These are phyloP conservation scores for Neocrepidodera transversa DNA, from an alignment of 2,888 invertebrate genomes.

Conservation along the genomic window DNA sequence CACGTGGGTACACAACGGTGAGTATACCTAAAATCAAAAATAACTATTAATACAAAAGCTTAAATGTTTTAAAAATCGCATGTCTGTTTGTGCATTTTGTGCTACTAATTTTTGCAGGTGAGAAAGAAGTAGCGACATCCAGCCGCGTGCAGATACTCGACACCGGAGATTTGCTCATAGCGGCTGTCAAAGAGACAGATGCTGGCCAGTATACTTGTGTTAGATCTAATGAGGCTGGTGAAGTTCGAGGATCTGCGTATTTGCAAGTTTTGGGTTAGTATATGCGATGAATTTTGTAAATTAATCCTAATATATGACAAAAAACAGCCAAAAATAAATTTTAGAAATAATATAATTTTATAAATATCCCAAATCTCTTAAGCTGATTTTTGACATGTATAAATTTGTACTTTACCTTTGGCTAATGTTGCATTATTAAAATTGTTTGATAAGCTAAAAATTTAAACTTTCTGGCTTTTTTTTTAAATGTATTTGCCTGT, in stretches of 20 bases:
- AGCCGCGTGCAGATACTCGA: slow-evolving; percentile 86
- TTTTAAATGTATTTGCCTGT: too few relatives aligned
- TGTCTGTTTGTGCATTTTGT: slow-evolving; percentile 35
- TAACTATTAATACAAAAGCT: slow-evolving; percentile 4
- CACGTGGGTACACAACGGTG: slow-evolving; percentile 93
- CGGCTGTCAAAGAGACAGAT: slow-evolving; percentile 82
- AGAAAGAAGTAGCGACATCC: slow-evolving; percentile 68
- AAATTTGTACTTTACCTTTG: too few relatives aligned
- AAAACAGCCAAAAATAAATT: too few relatives aligned
- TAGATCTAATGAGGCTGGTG: slow-evolving; percentile 89
- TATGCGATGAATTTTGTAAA: background rate
- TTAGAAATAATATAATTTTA: too few relatives aligned
- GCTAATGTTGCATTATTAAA: too few relatives aligned
- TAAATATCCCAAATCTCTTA: too few relatives aligned
- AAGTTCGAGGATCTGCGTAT: slow-evolving; percentile 81
- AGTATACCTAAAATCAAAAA: slow-evolving; percentile 51
- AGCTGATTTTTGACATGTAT: too few relatives aligned
- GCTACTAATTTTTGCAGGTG: slow-evolving; percentile 60
- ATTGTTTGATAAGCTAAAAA: too few relatives aligned
- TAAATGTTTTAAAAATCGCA: slow-evolving; percentile 5
- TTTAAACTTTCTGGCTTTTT: too few relatives aligned
- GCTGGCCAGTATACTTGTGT: slow-evolving; percentile 90
- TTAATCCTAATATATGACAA: background rate
- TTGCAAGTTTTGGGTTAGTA: slow-evolving; percentile 81
- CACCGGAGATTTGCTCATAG: slow-evolving; percentile 86